These are phyloP conservation scores for Myotis davidii DNA, from an alignment of 2,113 vertebrate genomes.

Conservation along the genomic window DNA sequence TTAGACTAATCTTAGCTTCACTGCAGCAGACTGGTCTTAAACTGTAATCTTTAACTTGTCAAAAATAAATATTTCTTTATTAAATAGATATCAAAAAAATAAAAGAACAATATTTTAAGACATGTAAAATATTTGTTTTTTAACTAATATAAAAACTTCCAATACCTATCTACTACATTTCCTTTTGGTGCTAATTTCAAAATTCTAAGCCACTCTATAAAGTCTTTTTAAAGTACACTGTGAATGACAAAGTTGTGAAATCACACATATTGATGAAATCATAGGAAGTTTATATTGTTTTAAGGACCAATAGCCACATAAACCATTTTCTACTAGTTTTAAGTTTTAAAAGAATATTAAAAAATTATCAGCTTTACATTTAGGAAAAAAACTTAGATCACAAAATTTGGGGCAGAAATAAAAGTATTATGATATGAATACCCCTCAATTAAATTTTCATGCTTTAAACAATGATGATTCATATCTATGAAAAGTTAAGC, in stretches of 20 bases:
- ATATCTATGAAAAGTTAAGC: slow-evolving; percentile 10
- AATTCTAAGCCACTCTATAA: background rate
- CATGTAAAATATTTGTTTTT: background rate
- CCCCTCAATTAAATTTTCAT: background rate
- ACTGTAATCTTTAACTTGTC: background rate
- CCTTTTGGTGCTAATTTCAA: background rate
- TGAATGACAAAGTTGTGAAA: background rate
- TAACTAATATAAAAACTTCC: background rate
- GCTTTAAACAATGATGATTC: slow-evolving; percentile 36
- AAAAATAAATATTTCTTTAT: background rate
- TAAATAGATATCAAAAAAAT: background rate
- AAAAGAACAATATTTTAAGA: background rate
- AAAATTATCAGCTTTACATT: background rate
- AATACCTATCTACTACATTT: background rate
- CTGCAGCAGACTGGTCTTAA: background rate
- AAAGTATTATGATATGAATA: background rate
- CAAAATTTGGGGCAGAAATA: background rate
- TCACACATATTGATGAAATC: background rate
- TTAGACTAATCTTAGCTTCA: background rate
- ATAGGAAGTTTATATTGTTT: background rate
- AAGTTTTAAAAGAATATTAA: background rate
- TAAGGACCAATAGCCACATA: background rate
- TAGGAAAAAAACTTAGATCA: background rate
- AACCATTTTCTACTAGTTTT: background rate
- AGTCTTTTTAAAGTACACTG: slow-evolving; percentile 15